phyloP scores from a whole-genome alignment of 2,888 invertebrate genomes.

The Athalia rosae region DNA sequence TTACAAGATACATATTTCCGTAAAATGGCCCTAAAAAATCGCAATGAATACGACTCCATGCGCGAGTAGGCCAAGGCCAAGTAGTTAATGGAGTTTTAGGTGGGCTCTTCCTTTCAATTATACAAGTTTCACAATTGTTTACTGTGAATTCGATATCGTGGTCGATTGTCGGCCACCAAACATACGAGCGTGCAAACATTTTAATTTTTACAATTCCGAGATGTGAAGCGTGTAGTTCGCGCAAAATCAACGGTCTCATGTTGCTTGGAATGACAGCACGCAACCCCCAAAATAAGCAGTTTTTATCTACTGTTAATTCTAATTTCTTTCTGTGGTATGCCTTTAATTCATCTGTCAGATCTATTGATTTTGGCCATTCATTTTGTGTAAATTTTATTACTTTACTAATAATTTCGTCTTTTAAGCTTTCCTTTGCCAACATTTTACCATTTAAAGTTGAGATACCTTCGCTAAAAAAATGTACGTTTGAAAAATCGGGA shows the following conservation, averaged over 20 bases:
- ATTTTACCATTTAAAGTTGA: constrained; percentile 38
- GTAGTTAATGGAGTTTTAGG: constrained; percentile 38
- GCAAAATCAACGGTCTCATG: no score
- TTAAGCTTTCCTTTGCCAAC: constrained; percentile 44
- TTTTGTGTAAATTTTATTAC: constrained; percentile 43
- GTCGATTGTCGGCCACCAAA: constrained; percentile 53
- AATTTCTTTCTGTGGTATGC: constrained; percentile 21
- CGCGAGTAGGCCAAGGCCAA: constrained; percentile 51
- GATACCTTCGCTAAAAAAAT: constrained; percentile 47
- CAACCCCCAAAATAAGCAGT: no score
- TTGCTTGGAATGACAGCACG: no score
- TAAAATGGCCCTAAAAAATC: constrained; percentile 54
- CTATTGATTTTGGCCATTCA: constrained; percentile 46
- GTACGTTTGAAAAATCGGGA: constrained; percentile 40
- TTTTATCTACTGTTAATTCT: not conserved
- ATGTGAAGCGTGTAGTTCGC: constrained; percentile 26
- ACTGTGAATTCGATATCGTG: constrained; percentile 48
- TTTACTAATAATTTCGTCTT: constrained; percentile 40
- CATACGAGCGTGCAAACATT: constrained; percentile 53
- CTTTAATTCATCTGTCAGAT: constrained; percentile 30
- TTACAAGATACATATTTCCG: constrained; percentile 53
- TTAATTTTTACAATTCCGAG: constrained; percentile 54
- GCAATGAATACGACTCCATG: constrained; percentile 55
- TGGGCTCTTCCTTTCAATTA: constrained; percentile 49
- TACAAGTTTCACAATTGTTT: constrained; percentile 50